Conservation (phyloP, 1,140 invertebrate species). For the Paraescarpia echinospica region DNA sequence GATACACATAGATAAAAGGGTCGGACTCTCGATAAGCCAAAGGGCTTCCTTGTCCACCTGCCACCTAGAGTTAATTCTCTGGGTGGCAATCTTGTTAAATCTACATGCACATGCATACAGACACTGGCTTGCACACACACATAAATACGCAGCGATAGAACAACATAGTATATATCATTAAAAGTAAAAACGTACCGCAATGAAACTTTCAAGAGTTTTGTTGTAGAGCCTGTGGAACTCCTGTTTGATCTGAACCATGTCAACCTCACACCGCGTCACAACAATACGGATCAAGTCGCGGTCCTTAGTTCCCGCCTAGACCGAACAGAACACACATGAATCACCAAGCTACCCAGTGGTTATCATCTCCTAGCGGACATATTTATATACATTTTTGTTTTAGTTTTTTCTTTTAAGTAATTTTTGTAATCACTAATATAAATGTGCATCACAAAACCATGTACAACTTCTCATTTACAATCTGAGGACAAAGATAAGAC, state of each 20-base stretch:
- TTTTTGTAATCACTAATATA: no score
- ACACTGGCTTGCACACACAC: not conserved
- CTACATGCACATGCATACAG: no score
- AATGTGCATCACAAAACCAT: no score
- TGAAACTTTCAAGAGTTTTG: constrained; percentile 10
- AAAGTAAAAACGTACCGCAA: constrained; percentile 7
- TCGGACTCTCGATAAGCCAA: no score
- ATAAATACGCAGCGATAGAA: not conserved
- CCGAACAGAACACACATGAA: not conserved
- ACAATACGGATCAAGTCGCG: constrained; percentile 57
- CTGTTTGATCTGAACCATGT: constrained; percentile 63
- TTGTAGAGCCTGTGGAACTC: constrained; percentile 55
- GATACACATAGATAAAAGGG: no score
- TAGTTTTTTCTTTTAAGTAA: no score
- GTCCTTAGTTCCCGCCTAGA: constrained; percentile 54
- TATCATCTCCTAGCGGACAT: not conserved
- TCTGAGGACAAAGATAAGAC: no score
- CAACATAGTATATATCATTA: not conserved
- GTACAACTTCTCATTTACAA: no score
- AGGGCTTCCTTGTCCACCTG: no score
- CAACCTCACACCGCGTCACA: constrained; percentile 62
- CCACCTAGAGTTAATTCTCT: no score
- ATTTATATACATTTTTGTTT: not conserved
- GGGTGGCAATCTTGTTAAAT: no score
- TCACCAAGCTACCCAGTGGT: not conserved